Percentiles rank a stretch among this genome's conserved stretches.
Evolutionary conservation across 2,888 invertebrate genomes (phyloP).

Genomic region (Hydraecia micacea): DNA sequence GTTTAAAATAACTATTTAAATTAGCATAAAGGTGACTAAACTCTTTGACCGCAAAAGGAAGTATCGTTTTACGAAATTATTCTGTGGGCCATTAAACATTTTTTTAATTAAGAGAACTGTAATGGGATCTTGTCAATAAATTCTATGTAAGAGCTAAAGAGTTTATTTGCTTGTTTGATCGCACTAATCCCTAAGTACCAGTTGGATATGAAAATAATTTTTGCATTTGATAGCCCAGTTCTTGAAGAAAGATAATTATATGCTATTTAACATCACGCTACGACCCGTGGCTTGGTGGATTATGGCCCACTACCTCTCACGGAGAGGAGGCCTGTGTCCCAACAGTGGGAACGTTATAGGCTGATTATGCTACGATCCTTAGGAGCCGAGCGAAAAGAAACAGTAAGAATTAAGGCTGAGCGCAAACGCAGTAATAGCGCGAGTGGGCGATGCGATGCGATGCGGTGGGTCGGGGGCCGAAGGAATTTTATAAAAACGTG

Average conservation of each 20-base stretch:
- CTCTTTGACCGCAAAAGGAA: constrained; percentile 39
- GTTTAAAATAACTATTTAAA: constrained; percentile 5
- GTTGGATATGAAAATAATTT: not conserved
- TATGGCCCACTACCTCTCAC: no score
- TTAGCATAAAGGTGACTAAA: constrained; percentile 51
- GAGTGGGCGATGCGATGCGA: not conserved
- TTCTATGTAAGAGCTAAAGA: not conserved
- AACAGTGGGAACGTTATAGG: no score
- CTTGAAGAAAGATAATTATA: not conserved
- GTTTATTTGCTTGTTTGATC: not conserved
- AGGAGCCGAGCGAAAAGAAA: not conserved
- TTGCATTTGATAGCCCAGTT: not conserved
- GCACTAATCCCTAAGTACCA: not conserved
- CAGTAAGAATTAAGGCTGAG: not conserved
- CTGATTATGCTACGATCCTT: no score
- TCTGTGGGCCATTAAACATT: constrained; percentile 10
- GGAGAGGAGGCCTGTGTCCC: no score
- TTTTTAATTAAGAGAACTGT: constrained; percentile 26
- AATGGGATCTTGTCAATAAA: constrained; percentile 17
- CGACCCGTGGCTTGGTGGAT: not conserved
- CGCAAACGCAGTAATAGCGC: not conserved
- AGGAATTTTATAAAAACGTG: not conserved
- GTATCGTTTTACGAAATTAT: constrained; percentile 23
- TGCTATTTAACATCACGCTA: not conserved
- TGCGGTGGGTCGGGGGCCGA: not conserved